Conservation (phyloP, 2,797 vertebrate genomes). For the Alcedo atthis region DNA sequence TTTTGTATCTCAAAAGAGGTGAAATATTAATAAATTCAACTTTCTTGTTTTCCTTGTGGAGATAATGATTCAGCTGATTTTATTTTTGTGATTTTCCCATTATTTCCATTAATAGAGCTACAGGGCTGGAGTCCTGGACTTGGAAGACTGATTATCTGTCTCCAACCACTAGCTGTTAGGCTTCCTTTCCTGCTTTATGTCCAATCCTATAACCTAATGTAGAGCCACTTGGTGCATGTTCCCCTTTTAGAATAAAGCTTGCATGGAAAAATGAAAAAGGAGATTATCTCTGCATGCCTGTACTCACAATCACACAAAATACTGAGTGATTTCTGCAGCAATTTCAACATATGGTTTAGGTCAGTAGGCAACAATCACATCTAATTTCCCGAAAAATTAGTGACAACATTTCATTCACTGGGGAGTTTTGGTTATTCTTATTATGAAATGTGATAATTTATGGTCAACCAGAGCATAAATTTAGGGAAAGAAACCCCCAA, state of each 20-base stretch:
- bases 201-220: neutral
- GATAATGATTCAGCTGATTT: neutral
- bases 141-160: neutral
- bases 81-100: neutral
- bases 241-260: neutral
- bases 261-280: neutral
- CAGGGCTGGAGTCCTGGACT: neutral
- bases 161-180: neutral
- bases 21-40: neutral
- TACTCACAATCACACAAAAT: neutral
- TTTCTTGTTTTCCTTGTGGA: neutral
- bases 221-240: neutral
- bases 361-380: neutral
- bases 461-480: neutral
- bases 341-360: neutral
- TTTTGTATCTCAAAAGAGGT: neutral
- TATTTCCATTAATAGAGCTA: neutral
- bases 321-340: neutral
- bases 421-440: neutral
- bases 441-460: neutral
- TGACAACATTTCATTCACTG: neutral
- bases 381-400: neutral
- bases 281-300: neutral
- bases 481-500: accelerated
- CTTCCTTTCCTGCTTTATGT: neutral